Evolutionary conservation across 1,140 invertebrate genomes (phyloP).

Genomic region (Drosophila melanica): DNA sequence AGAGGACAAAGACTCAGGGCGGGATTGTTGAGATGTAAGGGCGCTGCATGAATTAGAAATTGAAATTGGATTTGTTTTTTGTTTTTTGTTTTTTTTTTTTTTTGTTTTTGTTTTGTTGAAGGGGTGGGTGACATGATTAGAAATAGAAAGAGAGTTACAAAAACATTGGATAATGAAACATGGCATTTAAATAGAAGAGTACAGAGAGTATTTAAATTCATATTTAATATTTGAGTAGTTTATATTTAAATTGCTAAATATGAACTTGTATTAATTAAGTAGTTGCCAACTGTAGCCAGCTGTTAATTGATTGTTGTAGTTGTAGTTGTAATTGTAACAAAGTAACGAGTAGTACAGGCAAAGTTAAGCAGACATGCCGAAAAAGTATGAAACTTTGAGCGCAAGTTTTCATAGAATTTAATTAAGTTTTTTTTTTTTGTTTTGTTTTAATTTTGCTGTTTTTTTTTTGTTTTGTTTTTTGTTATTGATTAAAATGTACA

Average conservation of each 20-base stretch:
- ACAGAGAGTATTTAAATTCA: slow-evolving; percentile 56
- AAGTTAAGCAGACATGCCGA: slow-evolving; percentile 81
- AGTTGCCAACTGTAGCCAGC: slow-evolving; percentile 52
- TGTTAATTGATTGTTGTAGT: slow-evolving; percentile 52
- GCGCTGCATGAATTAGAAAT: slow-evolving; percentile 56
- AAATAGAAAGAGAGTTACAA: slow-evolving; percentile 45
- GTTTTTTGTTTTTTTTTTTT: slow-evolving; percentile 20
- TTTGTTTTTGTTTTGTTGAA: slow-evolving; percentile 10
- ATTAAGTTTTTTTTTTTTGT: slow-evolving; percentile 32
- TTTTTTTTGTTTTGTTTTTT: slow-evolving; percentile 29
- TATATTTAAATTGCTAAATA: slow-evolving; percentile 66
- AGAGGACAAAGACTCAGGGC: slow-evolving; percentile 27
- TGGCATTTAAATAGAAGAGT: slow-evolving; percentile 49
- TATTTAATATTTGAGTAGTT: slow-evolving; percentile 59
- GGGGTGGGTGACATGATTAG: slow-evolving; percentile 42
- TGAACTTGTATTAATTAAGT: slow-evolving; percentile 43
- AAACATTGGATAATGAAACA: slow-evolving; percentile 54
- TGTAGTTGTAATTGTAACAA: slow-evolving; percentile 55
- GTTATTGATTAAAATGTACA: slow-evolving; percentile 48
- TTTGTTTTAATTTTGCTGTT: slow-evolving; percentile 22
- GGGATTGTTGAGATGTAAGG: slow-evolving; percentile 42
- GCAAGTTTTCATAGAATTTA: slow-evolving; percentile 60
- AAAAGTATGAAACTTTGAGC: slow-evolving; percentile 73
- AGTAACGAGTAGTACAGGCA: slow-evolving; percentile 77
- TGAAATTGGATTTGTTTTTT: slow-evolving; percentile 42